Conservation (phyloP, 2,113 vertebrate genomes). For the Indicator indicator region DNA sequence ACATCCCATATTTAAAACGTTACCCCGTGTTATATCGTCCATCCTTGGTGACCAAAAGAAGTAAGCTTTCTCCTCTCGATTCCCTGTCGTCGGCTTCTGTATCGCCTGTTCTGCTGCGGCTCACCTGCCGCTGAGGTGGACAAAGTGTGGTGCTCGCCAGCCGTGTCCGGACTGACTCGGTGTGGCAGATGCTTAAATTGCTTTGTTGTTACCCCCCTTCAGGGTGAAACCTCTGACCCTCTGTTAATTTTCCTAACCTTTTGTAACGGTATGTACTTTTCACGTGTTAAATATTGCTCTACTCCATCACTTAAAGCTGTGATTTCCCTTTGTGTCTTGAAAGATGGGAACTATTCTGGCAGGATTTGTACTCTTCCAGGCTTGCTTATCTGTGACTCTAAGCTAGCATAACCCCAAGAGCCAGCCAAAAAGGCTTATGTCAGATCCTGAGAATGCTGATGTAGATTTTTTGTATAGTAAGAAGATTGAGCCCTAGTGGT, state of each 20-base stretch:
- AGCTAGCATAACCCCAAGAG: background rate
- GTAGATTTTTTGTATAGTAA: background rate
- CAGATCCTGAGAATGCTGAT: constrained; percentile 4
- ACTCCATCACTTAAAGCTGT: constrained; percentile 42
- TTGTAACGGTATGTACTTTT: constrained; percentile 59
- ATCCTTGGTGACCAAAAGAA: background rate
- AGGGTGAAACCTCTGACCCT: background rate
- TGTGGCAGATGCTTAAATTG: background rate
- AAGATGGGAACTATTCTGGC: background rate
- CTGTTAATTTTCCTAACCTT: constrained; percentile 9
- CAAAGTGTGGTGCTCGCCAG: background rate
- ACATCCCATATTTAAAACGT: background rate
- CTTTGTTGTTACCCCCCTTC: background rate
- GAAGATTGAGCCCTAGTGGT: background rate
- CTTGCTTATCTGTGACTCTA: constrained; percentile 35
- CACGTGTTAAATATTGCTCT: background rate
- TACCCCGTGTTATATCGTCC: background rate
- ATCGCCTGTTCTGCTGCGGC: background rate
- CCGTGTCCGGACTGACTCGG: background rate
- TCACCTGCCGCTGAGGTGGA: background rate
- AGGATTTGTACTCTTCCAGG: background rate
- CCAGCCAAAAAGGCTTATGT: background rate
- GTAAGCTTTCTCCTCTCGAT: background rate
- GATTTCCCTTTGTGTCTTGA: background rate
- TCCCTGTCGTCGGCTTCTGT: background rate